phyloP scores from a whole-genome alignment of 2,113 vertebrate species.

The Meleagris gallopavo region DNA sequence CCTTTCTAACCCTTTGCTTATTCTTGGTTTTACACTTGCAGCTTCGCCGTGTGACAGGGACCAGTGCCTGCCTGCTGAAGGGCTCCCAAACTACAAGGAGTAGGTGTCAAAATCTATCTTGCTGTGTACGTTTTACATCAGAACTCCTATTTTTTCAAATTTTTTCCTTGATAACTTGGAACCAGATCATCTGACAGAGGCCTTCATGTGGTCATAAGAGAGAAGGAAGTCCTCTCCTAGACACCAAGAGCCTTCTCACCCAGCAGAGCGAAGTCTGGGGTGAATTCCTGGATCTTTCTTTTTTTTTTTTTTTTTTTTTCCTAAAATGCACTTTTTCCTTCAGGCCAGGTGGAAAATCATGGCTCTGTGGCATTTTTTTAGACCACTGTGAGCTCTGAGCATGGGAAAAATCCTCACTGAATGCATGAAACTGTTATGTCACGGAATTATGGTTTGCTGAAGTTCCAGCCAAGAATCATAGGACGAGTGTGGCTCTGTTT shows the following conservation, averaged over 20 bases:
- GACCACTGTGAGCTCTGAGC: not conserved
- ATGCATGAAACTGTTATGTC: not conserved
- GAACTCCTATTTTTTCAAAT: not conserved
- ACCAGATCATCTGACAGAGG: not conserved
- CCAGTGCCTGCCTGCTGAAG: constrained; percentile 60
- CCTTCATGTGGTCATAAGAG: not conserved
- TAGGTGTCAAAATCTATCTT: constrained; percentile 2
- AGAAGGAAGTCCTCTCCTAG: not conserved
- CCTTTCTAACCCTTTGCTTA: not conserved
- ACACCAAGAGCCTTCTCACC: not conserved
- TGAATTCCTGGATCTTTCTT: constrained; percentile 3
- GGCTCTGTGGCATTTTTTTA: not conserved
- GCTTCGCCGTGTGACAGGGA: constrained; percentile 59
- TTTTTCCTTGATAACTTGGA: not conserved
- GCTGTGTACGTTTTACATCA: constrained; percentile 9
- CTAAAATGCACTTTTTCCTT: not conserved
- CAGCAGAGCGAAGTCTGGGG: not conserved
- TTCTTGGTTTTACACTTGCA: constrained; percentile 29
- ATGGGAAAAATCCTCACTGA: not conserved
- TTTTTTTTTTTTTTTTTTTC: not conserved
- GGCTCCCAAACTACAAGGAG: constrained; percentile 58
- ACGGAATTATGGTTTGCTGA: not conserved
- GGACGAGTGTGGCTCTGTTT: not conserved
- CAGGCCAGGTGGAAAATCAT: not conserved
- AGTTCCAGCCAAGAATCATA: not conserved